Conservation (phyloP, 2,888 invertebrate genomes). For the Anticlea derivata region DNA sequence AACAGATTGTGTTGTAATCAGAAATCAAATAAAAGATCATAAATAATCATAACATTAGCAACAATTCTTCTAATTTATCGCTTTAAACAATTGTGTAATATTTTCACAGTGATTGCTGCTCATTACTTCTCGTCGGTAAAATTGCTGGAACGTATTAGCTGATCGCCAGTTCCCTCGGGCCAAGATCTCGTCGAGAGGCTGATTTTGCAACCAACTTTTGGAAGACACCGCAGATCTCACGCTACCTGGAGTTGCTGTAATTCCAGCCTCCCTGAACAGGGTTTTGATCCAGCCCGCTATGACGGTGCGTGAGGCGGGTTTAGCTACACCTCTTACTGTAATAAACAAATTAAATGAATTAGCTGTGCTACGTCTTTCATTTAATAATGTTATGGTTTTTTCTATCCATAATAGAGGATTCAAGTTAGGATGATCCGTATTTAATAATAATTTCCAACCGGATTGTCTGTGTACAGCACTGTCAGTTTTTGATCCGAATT, state of each 20-base stretch:
- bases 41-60: too few relatives aligned
- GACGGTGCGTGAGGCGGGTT: background rate
- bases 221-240: background rate
- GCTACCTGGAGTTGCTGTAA: background rate
- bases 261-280: background rate
- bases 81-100: too few relatives aligned
- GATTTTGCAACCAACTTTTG: background rate
- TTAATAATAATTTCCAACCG: background rate
- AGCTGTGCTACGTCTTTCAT: background rate
- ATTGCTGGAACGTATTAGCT: background rate
- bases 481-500: slow-evolving; percentile 4
- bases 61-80: too few relatives aligned
- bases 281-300: background rate
- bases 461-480: background rate
- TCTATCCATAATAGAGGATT: background rate
- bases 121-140: background rate
- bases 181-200: background rate
- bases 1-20: too few relatives aligned
- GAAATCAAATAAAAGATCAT: too few relatives aligned
- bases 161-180: background rate
- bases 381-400: background rate
- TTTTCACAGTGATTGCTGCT: too few relatives aligned
- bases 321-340: background rate
- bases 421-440: background rate
- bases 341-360: slow-evolving; percentile 1